Evolutionary conservation across 2,888 invertebrate species (phyloP).

Genomic region (Thelaira solivaga): DNA sequence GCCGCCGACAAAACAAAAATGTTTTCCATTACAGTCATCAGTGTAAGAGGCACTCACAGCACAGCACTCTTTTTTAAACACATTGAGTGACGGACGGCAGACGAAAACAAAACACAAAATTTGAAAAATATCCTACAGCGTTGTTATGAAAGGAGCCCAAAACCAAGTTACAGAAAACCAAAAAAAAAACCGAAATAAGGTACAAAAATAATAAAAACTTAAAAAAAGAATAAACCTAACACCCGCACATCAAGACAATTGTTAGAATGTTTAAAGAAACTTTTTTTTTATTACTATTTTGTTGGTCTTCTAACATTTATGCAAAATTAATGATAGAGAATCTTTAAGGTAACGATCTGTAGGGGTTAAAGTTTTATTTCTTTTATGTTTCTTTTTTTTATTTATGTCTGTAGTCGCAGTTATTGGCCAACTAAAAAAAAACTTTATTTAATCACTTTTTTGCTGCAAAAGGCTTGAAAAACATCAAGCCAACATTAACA

Average conservation of each 20-base stretch:
- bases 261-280: constrained; percentile 37
- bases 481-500: constrained; percentile 8
- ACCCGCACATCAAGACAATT: constrained; percentile 53
- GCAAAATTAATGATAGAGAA: constrained; percentile 60
- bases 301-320: constrained; percentile 52
- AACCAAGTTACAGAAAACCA: not conserved
- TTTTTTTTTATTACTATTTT: constrained; percentile 11
- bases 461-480: constrained; percentile 6
- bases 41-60: not conserved
- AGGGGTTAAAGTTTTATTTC: constrained; percentile 54
- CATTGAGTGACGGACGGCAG: constrained; percentile 19
- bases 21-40: constrained; percentile 30
- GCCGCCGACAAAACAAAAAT: constrained; percentile 48
- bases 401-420: not conserved
- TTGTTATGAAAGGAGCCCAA: constrained; percentile 36
- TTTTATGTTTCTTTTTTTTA: constrained; percentile 22
- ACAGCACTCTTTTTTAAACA: no score
- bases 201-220: not conserved
- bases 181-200: not conserved
- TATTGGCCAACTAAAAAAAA: constrained; percentile 20
- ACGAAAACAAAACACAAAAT: not conserved
- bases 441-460: constrained; percentile 50
- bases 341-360: constrained; percentile 53
- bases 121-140: constrained; percentile 54
- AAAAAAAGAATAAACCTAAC: constrained; percentile 48